Base-by-base conservation (phyloP, 2,113 vertebrate species). In the Pogona vitticeps region DNA sequence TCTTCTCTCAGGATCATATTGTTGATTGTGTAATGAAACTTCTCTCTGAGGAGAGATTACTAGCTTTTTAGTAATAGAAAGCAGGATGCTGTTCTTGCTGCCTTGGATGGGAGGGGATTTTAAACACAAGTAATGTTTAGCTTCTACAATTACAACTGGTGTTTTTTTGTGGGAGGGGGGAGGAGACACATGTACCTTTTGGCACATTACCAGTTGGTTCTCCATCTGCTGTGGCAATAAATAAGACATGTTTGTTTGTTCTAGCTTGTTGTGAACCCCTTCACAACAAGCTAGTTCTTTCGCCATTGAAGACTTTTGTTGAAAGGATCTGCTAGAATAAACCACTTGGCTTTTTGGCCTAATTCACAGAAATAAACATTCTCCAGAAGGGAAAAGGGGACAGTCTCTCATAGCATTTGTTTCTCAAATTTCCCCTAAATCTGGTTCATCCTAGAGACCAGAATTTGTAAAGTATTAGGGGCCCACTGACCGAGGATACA, bases 1-100 rank as follows among this genome's bases (percentile, higher is more conserved):
- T 2, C 6, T 0, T 56, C 38, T 85, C 2, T 23, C 58, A 0
- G 0, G 40, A 36, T 40, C 15, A 42, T 63, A 36, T 67, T 56
- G 67, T 28, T 42, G 63, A 42, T 91, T 94, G 91, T 28, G 91
- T 83, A 90, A 91, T 56, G 40, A 23, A 85, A 71, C 36, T 81
- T 73, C 2, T 67, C 81, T 90, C 65, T 84, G 65, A 73, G 42
- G 31, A 21, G 33, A 0, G 80, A 56, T n/a, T 40, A 31, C 56
- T 38, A 73, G 77, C 70, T 73, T 72, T 86, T 73, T 42, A 73
- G 58, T 63, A 17, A 17, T 28, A 10, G 38, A 71, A 61, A 15
- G n/a, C 42, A 67, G 38, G 68, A 36, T 70, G 63, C 68, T 59
- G 15, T 10, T 68, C 1, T 67, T 72, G 7, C 81, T 71, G 2